phyloP scores from a whole-genome alignment of 2,888 invertebrate genomes.

The Campaea margaritaria region DNA sequence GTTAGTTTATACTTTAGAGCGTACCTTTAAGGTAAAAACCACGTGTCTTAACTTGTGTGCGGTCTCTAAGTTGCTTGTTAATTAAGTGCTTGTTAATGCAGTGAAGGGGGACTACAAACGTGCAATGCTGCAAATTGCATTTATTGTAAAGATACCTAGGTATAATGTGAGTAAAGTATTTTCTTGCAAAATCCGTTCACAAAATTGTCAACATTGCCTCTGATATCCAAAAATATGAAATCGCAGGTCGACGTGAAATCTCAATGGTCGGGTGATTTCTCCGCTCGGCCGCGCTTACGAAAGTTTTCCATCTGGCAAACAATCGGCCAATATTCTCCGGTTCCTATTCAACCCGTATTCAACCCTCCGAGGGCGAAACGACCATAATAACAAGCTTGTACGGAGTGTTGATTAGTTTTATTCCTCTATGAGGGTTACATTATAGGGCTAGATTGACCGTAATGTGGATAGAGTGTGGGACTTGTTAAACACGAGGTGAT shows the following conservation, averaged over 20 bases:
- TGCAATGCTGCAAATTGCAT: no score
- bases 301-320: slow-evolving; percentile 30
- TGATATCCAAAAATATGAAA: slow-evolving; percentile 8
- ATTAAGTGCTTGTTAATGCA: no score
- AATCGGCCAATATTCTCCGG: slow-evolving; percentile 23
- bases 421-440: slow-evolving; percentile 11
- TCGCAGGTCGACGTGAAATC: slow-evolving; percentile 10
- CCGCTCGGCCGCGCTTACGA: slow-evolving; percentile 21
- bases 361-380: slow-evolving; percentile 10
- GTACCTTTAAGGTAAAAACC: no score
- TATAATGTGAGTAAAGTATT: no score
- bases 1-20: no score
- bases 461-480: background rate
- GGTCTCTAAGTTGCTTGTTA: no score
- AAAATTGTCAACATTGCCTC: no score
- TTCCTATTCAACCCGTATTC: slow-evolving; percentile 24
- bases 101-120: no score
- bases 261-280: slow-evolving; percentile 26
- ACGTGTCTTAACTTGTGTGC: no score
- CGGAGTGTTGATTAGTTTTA: slow-evolving; percentile 20
- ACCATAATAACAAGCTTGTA: slow-evolving; percentile 19
- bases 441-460: background rate
- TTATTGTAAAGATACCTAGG: no score
- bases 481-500: no score
- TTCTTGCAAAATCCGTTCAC: no score